phyloP scores from a whole-genome alignment of 2,113 vertebrate genomes.

The Syngnathus scovelli region DNA sequence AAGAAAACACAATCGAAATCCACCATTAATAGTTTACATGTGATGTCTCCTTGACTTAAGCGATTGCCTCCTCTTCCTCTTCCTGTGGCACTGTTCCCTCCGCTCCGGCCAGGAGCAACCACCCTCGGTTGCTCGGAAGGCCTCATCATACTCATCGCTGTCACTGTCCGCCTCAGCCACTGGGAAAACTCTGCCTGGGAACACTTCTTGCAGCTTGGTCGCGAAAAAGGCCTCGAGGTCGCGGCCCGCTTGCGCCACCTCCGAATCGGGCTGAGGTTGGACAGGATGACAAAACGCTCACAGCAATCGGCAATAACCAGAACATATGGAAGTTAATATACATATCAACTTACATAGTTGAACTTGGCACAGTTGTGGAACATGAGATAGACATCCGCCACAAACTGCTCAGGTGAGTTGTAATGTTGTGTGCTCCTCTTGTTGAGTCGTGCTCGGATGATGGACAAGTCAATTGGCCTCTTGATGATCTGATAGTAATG shows the following conservation, averaged over 20 bases:
- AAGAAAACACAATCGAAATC: neutral
- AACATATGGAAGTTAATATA: too few species aligned
- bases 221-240: slow-evolving; percentile 87
- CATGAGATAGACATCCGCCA: slow-evolving; percentile 90
- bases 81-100: slow-evolving; percentile 84
- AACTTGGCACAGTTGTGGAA: slow-evolving; percentile 98
- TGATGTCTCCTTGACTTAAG: slow-evolving; percentile 72
- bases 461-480: slow-evolving; percentile 94
- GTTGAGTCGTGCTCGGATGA: slow-evolving; percentile 82
- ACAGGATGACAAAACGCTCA: slow-evolving; percentile 6
- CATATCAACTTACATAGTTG: slow-evolving; percentile 88
- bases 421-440: slow-evolving; percentile 81
- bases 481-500: slow-evolving; percentile 99
- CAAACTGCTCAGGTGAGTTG: slow-evolving; percentile 80
- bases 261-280: slow-evolving; percentile 83
- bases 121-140: slow-evolving; percentile 52
- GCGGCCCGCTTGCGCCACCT: slow-evolving; percentile 90
- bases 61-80: slow-evolving; percentile 85
- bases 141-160: slow-evolving; percentile 82
- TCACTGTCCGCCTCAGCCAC: slow-evolving; percentile 81
- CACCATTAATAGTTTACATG: slow-evolving; percentile 43
- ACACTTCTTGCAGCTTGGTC: slow-evolving; percentile 81
- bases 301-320: neutral
- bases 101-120: slow-evolving; percentile 84
- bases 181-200: slow-evolving; percentile 77